Evolutionary conservation across 2,113 vertebrate species (phyloP), one percentile per base, ranked within the genome.

Genomic region (Furnarius figulus): DNA sequence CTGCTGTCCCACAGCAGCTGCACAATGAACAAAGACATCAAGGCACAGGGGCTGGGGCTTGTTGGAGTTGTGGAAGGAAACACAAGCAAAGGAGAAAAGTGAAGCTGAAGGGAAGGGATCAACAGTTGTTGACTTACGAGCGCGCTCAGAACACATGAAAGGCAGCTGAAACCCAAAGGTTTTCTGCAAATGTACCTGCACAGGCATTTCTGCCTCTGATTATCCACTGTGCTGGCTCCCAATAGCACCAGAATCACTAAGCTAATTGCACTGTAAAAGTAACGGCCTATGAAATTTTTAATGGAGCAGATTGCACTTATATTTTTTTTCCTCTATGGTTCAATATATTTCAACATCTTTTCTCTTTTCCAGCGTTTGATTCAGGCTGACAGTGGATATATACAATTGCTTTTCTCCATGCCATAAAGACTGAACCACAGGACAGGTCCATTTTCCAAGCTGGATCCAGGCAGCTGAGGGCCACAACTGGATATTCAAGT

Each of bases 191-290:
- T 12, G 25, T 75, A 79, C 85, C 93, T 90, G 84, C 62, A 31
- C 24, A 10, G 74, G 73, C 73, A 62, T 83, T 84, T 89, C 61
- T 93, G 52, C 87, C 44, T 39, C 85, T 84, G 59, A 62, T 92
- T 85, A 93, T 92, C 66, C 88, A 76, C 88, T 44, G 50, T 4
- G 2, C 87, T 85, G 89, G 50, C 70, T 93, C 85, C 80, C 89
- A 87, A 33, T 8, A 73, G 80, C 83, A 76, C 79, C 3, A 0
- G 76, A 87, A 93, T 87, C 53, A 6, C 77, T 71, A 50, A 92
- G 88, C 74, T 97, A 96, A 97, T 97, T 95, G 92, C 90, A 58
- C 74, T 89, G 90, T 95, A 92, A 96, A 96, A 93, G 92, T 94
- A 97, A 97, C 44, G 0, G 84, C 77, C 90, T 93, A 91, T 95